Evolutionary conservation across 2,797 vertebrate genomes (phyloP), one percentile per base, ranked within the genome.

Genomic region (Choloepus didactylus): DNA sequence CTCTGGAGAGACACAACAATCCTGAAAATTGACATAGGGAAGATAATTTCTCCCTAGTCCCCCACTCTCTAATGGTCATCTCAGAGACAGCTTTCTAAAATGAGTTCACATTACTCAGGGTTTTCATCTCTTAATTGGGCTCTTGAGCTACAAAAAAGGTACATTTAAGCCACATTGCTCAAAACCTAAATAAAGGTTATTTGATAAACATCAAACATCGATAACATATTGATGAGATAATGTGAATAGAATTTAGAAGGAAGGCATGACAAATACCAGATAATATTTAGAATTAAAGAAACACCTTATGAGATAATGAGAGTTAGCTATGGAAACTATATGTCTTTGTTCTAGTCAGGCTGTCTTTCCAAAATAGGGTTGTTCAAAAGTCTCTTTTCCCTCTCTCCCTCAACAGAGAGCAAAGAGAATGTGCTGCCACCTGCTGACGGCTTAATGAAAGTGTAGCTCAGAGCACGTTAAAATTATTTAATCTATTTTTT

Each of bases 351-450:
- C 41, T 93, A n/a, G 44, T 38, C 75, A 88, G 49, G 12, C 2
- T 79, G 23, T 25, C 64, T 73, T 73, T 94, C 67, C 46, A 90
- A 87, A 89, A 62, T 0, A 75, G 15, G 1, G 8, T 16, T 62
- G 9, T 66, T 79, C 38, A 85, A 77, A 92, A 70, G 19, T 0
- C 0, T 5, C 9, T 49, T 82, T 41, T 51, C 18, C n/a, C 12
- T 27, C 35, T 6, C 12, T 8, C n/a, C 5, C 9, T 62, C 25
- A 67, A 73, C 23, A 27, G 46, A 19, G 77, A 97, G 56, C 75
- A 62, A 35, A 51, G 87, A 81, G 67, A 18, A 83, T 73, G 49
- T 96, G 93, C 89, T 96, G 97, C 95, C 97, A 97, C 73, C 97
- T 97, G 83, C 91, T 87, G 97, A 81, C 88, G 75, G 69, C 4